A percentile compares a stretch with the other conserved stretches of the same genome.
Evolutionary conservation across 2,888 invertebrate species (phyloP).

Genomic region (Drosophila ezoana): DNA sequence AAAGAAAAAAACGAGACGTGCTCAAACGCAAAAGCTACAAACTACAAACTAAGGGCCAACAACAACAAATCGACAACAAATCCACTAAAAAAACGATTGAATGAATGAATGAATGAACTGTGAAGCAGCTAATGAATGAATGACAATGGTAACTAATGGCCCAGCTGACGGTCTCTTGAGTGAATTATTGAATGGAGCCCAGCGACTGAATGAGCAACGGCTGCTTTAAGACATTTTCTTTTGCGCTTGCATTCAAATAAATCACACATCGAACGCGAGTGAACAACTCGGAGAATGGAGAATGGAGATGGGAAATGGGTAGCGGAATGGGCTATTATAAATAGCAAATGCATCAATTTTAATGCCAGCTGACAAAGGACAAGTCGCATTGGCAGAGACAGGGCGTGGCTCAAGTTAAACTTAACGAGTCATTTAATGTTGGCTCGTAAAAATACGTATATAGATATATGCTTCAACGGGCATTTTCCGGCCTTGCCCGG

Average conservation of each 20-base stretch:
- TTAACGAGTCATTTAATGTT: not conserved
- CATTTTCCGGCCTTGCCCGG: no score
- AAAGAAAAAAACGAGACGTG: conserved; percentile 52
- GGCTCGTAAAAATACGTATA: not conserved
- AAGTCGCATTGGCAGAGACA: conserved; percentile 2
- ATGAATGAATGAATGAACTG: conserved; percentile 55
- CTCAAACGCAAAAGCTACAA: conserved; percentile 59
- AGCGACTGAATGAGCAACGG: conserved; percentile 26
- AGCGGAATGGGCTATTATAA: conserved; percentile 25
- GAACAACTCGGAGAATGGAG: not conserved
- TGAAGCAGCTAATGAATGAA: conserved; percentile 57
- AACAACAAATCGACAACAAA: conserved; percentile 21
- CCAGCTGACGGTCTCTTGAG: conserved; percentile 24
- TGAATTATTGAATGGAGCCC: conserved; percentile 55
- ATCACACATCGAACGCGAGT: conserved; percentile 47
- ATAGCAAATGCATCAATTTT: conserved; percentile 56
- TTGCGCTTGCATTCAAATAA: conserved; percentile 30
- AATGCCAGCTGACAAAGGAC: conserved; percentile 49
- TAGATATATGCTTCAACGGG: no score
- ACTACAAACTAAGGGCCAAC: conserved; percentile 20
- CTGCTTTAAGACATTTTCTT: conserved; percentile 31
- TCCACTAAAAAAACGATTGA: conserved; percentile 10
- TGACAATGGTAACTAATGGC: conserved; percentile 52
- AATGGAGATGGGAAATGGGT: not conserved
- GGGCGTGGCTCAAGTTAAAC: conserved; percentile 13